A percentile compares a stretch with the other conserved stretches of the same genome.
These are phyloP conservation scores for Pollachius pollachius DNA, from an alignment of 2,113 vertebrate genomes.

Conservation along the genomic window DNA sequence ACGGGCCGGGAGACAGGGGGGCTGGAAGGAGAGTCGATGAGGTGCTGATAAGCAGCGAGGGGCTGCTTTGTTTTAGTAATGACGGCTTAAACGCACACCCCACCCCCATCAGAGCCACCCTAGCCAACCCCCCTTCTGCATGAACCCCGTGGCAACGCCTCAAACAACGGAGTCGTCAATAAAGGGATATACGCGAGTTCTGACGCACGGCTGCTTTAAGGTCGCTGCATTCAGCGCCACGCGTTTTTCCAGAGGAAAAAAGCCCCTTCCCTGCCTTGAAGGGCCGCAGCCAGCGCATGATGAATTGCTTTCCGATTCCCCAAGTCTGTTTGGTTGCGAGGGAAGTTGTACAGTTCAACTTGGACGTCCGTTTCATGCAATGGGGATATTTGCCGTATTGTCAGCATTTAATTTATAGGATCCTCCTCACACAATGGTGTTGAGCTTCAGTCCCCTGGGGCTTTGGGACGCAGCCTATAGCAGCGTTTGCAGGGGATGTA, in stretches of 20 bases:
- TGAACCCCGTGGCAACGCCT: slow-evolving; percentile 55
- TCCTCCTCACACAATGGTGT: slow-evolving; percentile 23
- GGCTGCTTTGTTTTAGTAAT: slow-evolving; percentile 80
- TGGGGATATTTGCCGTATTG: slow-evolving; percentile 3
- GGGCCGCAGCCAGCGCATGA: background rate
- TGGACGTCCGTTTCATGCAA: background rate
- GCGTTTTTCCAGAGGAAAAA: background rate
- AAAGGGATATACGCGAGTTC: slow-evolving; percentile 24
- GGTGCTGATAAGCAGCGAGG: slow-evolving; percentile 65
- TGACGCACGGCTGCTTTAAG: background rate
- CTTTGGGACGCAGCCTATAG: background rate
- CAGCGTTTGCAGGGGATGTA: slow-evolving; percentile 9
- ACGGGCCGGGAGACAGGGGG: slow-evolving; percentile 63
- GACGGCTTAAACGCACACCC: slow-evolving; percentile 67
- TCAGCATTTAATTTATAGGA: slow-evolving; percentile 16
- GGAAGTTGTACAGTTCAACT: background rate
- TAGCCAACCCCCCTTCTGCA: background rate
- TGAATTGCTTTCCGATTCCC: background rate
- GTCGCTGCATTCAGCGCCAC: background rate
- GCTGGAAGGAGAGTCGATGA: slow-evolving; percentile 70
- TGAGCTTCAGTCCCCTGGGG: slow-evolving; percentile 9
- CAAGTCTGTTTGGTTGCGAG: background rate
- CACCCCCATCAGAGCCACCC: background rate
- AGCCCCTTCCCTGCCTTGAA: background rate
- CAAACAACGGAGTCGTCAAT: slow-evolving; percentile 55